Evolutionary conservation across 2,888 invertebrate genomes (phyloP).

Genomic region (Protophormia terraenovae): DNA sequence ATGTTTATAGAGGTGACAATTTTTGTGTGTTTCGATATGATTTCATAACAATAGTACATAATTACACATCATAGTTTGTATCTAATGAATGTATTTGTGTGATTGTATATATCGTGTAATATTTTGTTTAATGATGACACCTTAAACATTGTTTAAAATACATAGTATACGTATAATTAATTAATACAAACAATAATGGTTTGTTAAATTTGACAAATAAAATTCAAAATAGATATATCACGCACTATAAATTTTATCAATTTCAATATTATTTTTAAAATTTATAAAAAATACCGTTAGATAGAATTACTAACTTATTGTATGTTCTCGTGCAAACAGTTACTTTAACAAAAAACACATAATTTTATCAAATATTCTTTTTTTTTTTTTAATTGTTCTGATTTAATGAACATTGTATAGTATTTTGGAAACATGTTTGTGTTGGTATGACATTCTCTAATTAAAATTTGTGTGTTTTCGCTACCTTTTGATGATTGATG

Average conservation of each 20-base stretch:
- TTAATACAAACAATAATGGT: slow-evolving; percentile 79
- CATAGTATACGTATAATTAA: slow-evolving; percentile 31
- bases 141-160: not conserved
- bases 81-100: slow-evolving; percentile 3
- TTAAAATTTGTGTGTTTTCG: slow-evolving; percentile 79
- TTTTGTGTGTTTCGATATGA: slow-evolving; percentile 1
- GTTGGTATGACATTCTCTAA: slow-evolving; percentile 76
- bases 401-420: not conserved
- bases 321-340: too few relatives aligned
- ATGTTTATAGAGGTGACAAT: not conserved
- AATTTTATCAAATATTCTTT: slow-evolving; percentile 9
- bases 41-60: slow-evolving; percentile 5
- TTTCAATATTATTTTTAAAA: not conserved
- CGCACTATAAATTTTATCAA: not conserved
- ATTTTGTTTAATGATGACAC: not conserved
- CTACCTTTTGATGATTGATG: slow-evolving; percentile 79
- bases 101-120: slow-evolving; percentile 5
- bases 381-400: not conserved
- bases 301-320: not conserved
- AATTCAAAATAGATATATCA: not conserved
- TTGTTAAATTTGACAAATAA: slow-evolving; percentile 69
- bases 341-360: not conserved
- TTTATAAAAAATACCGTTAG: not conserved
- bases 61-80: not conserved
- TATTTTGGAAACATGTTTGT: slow-evolving; percentile 64